phyloP scores from a whole-genome alignment of 1,140 invertebrate species.

The Hyles vespertilio region DNA sequence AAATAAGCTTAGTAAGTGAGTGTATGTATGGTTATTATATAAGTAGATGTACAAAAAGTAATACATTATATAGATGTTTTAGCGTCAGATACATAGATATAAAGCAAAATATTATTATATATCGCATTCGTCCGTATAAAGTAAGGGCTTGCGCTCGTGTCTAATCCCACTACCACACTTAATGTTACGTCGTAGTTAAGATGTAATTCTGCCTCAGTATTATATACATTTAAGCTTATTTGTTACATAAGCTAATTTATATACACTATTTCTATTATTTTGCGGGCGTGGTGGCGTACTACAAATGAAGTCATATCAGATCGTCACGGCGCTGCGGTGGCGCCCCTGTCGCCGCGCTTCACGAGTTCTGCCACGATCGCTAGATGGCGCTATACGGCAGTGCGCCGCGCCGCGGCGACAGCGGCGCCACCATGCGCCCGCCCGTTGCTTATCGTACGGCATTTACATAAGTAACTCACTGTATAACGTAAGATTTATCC shows the following conservation, averaged over 20 bases:
- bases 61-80: conserved; percentile 76
- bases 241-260: conserved; percentile 76
- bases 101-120: conserved; percentile 75
- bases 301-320: conserved; percentile 72
- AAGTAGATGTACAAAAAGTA: conserved; percentile 76
- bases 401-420: conserved; percentile 28
- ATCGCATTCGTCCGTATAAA: conserved; percentile 75
- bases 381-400: conserved; percentile 16
- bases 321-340: conserved; percentile 47
- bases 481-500: conserved; percentile 68
- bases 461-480: conserved; percentile 68
- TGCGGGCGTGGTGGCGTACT: conserved; percentile 67
- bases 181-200: conserved; percentile 75
- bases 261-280: conserved; percentile 71
- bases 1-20: conserved; percentile 70
- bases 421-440: conserved; percentile 41
- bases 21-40: conserved; percentile 74
- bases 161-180: conserved; percentile 72
- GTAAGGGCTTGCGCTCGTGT: conserved; percentile 74
- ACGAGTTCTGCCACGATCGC: background rate
- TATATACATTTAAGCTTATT: conserved; percentile 76
- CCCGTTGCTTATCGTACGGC: conserved; percentile 63
- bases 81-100: conserved; percentile 75
- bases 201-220: conserved; percentile 76
- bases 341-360: conserved; percentile 28